Percentiles rank a stretch among this genome's conserved stretches.
Conservation (phyloP, 1,140 invertebrate genomes). For the Dufourea novaeangliae region DNA sequence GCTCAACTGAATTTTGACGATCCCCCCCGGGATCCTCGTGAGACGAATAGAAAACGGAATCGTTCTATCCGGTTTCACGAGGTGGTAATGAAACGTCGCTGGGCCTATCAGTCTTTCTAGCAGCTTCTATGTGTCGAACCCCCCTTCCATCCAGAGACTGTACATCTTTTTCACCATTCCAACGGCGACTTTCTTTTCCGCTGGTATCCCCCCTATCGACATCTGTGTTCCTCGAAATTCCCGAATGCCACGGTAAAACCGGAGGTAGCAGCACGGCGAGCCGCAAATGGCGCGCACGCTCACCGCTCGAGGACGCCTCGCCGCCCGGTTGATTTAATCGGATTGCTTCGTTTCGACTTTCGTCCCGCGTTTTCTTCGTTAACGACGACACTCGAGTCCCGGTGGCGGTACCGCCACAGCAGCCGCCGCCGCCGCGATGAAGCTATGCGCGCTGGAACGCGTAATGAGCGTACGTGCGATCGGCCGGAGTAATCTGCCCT, state of each 20-base stretch:
- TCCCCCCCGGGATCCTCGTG: neutral
- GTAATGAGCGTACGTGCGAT: slow-evolving; percentile 61
- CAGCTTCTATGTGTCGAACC: slow-evolving; percentile 35
- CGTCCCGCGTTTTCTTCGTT: slow-evolving; percentile 43
- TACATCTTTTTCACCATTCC: slow-evolving; percentile 23
- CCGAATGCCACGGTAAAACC: slow-evolving; percentile 3
- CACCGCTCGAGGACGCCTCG: neutral
- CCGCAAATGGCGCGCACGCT: slow-evolving; percentile 18
- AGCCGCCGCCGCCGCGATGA: slow-evolving; percentile 43
- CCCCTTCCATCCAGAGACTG: neutral
- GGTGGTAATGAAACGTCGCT: slow-evolving; percentile 21
- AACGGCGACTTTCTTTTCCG: neutral
- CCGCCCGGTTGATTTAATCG: slow-evolving; percentile 49
- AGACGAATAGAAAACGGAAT: neutral
- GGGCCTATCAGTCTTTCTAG: slow-evolving; percentile 45
- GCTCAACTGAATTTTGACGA: no score
- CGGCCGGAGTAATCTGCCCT: slow-evolving; percentile 56
- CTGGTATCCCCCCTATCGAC: slow-evolving; percentile 4
- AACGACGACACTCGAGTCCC: slow-evolving; percentile 8
- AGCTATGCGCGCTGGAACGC: slow-evolving; percentile 56
- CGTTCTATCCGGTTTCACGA: neutral
- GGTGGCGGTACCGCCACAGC: neutral
- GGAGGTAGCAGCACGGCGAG: no score
- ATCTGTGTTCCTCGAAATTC: slow-evolving; percentile 32
- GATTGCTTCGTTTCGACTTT: slow-evolving; percentile 42